Evolutionary conservation across 2,113 vertebrate genomes (phyloP).

Genomic region (Oceanodroma tethys): DNA sequence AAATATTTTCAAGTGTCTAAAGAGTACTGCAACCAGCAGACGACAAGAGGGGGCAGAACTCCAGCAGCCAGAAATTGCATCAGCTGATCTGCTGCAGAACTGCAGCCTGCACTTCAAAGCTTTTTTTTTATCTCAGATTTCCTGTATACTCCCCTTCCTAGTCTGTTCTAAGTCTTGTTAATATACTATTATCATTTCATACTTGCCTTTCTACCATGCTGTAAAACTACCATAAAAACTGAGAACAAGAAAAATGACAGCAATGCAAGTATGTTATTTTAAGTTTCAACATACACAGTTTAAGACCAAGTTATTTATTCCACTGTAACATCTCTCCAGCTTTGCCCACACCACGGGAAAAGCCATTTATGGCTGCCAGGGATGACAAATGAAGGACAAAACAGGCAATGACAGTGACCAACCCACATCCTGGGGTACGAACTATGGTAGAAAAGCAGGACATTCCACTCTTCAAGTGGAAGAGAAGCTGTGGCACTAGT

Average conservation of each 20-base stretch:
- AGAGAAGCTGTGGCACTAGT: neutral
- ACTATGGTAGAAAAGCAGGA: too few species aligned
- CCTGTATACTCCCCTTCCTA: neutral
- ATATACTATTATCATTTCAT: neutral
- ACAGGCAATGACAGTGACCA: neutral
- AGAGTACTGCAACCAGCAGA: neutral
- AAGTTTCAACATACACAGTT: neutral
- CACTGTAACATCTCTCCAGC: neutral
- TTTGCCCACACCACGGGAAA: neutral
- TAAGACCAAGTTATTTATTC: neutral
- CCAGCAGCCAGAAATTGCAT: neutral
- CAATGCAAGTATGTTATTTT: neutral
- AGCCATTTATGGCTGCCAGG: neutral
- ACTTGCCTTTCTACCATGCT: neutral
- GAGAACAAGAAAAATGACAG: neutral
- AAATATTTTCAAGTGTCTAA: neutral
- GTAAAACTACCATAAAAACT: neutral
- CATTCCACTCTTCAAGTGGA: too few species aligned
- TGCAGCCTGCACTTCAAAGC: neutral
- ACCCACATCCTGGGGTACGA: fast-evolving
- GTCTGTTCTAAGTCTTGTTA: neutral
- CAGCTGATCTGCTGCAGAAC: neutral
- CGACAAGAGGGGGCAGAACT: neutral
- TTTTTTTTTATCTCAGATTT: neutral
- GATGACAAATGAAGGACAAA: fast-evolving